Evolutionary conservation across 2,797 vertebrate genomes (phyloP), one percentile per base, ranked within the genome.

Genomic region (Falco concolor): DNA sequence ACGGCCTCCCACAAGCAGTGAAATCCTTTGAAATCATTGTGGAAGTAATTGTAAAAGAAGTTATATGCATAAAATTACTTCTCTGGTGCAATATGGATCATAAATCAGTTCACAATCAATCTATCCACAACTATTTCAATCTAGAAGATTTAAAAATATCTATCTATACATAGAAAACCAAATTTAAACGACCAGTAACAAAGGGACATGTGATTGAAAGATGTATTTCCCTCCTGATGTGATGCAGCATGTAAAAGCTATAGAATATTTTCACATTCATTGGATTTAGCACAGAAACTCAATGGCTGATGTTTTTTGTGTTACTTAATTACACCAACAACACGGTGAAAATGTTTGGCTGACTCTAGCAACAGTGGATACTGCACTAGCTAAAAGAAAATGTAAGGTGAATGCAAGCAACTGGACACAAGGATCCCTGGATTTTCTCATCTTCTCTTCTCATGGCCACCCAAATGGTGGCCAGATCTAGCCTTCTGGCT

Each of bases 31-130:
- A 98, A 99, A 98, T 98, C 97, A 97, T 97, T 97, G 97, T 84
- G 88, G 96, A 96, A 97, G 98, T 99, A 99, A 99, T 99, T 98
- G 98, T 99, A 98, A 98, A 98, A 98, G 99, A 99, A 99, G 98
- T 98, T 98, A 99, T 99, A 99, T 98, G 98, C 98, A 99, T 99
- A 99, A 99, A 98, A 99, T 99, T 99, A 99, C 99, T 99, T 98
- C 98, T 98, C 96, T 98, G 82, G 94, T 97, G 98, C 98, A 98
- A 98, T 98, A 98, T 97, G 97, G 98, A 98, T 98, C 98, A 99
- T 99, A 99, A 99, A 99, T 99, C 98, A 99, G 98, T 97, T 98
- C 98, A 98, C 97, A 98, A 97, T 98, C 98, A 98, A 99, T 99
- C 97, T 97, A 96, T 95, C 95, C 81, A 94, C 94, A 98, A 97